These are phyloP conservation scores for Coluber constrictor DNA, from an alignment of 2,797 vertebrate genomes.

Conservation along the genomic window DNA sequence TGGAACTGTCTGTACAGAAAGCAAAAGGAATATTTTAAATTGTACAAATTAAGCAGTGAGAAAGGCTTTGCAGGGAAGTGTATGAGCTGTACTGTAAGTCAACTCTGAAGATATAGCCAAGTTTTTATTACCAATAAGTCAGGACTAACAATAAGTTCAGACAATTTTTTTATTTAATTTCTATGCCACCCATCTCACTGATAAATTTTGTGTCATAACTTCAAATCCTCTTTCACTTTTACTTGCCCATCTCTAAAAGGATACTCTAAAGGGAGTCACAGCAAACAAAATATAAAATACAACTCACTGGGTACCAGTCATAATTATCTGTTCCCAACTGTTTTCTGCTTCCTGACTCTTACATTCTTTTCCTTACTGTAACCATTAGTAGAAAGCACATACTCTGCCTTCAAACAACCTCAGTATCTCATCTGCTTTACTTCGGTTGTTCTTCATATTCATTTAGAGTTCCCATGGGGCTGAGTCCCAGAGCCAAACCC, in stretches of 20 bases:
- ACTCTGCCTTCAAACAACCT: background rate
- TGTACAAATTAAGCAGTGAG: background rate
- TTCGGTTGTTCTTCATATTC: background rate
- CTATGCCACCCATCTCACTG: background rate
- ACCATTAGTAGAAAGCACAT: background rate
- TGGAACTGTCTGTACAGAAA: constrained; percentile 80
- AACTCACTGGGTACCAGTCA: background rate
- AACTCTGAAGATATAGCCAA: background rate
- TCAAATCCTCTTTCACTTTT: background rate
- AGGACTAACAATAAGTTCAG: background rate
- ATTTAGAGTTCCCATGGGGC: background rate
- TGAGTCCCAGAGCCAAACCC: background rate
- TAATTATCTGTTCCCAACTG: background rate
- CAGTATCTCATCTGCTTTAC: background rate
- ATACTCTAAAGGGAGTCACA: background rate
- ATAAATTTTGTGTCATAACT: background rate
- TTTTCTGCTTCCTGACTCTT: background rate
- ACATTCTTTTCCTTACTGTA: constrained; percentile 1
- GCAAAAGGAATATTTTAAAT: constrained; percentile 17
- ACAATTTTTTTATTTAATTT: background rate
- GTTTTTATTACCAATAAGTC: background rate
- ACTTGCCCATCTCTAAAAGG: background rate
- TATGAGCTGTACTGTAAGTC: background rate
- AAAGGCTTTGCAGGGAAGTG: background rate
- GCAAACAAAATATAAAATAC: constrained; percentile 18